Evolutionary conservation across 2,888 invertebrate genomes (phyloP), one percentile per base, ranked within the genome.

Genomic region (Polydrusus tereticollis): DNA sequence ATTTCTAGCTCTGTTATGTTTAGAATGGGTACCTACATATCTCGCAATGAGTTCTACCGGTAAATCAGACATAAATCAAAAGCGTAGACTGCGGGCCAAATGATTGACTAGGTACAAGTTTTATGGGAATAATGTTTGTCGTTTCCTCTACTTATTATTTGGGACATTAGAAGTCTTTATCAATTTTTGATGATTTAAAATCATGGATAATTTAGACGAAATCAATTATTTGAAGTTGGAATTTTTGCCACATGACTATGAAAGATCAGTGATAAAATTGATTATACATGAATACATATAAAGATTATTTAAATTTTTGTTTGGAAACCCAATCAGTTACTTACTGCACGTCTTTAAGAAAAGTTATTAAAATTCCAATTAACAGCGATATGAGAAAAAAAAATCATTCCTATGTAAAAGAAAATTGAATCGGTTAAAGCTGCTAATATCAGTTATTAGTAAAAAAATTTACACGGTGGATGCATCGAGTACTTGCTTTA

Each of bases 51-150:
- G 64, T 76, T 77, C 77, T 77, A 78, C 76, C 76, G 78, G 71
- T 75, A 73, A 63, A 77, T 72, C 72, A 76, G 74, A 78, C 77
- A 78, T 78, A 77, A 55, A 52, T 23, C 77, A 76, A 74, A 71
- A 73, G 74, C 66, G 71, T 62, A 47, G 41, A 21, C 7, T n/a
- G 2, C 20, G n/a, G n/a, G n/a, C n/a, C n/a, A n/a, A n/a, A n/a
- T n/a, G n/a, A n/a, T n/a, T n/a, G n/a, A n/a, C n/a, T n/a, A n/a
- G n/a, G n/a, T n/a, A n/a, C n/a, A n/a, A n/a, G n/a, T n/a, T n/a
- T n/a, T n/a, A n/a, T n/a, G n/a, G n/a, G n/a, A n/a, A n/a, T n/a
- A n/a, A n/a, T n/a, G n/a, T n/a, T n/a, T n/a, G n/a, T n/a, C n/a
- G n/a, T n/a, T n/a, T n/a, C n/a, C n/a, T n/a, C n/a, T n/a, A n/a